Conservation (phyloP, 2,113 vertebrate genomes). For the Anas platyrhynchos region DNA sequence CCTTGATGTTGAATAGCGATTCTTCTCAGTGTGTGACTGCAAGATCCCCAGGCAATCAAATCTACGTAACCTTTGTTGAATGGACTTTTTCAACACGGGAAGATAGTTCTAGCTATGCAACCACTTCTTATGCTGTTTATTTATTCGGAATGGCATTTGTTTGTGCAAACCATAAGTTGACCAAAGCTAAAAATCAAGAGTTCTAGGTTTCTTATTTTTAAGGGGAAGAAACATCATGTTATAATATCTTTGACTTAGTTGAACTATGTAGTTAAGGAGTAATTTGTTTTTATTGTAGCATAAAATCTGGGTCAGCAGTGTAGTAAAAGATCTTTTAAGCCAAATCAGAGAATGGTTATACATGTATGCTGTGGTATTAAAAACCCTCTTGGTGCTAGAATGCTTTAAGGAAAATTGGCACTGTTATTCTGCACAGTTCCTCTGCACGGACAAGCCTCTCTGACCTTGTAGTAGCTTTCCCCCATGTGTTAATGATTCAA, state of each 20-base stretch:
- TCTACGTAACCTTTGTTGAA: accelerated
- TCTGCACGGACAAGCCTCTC: background rate
- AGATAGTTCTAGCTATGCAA: background rate
- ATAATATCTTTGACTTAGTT: background rate
- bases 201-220: accelerated
- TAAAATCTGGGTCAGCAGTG: background rate
- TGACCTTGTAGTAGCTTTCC: background rate
- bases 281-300: background rate
- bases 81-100: background rate
- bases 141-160: background rate
- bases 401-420: background rate
- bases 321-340: background rate
- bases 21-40: background rate
- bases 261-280: background rate
- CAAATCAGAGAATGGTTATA: background rate
- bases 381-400: background rate
- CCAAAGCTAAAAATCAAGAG: background rate
- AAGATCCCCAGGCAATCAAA: background rate
- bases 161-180: background rate
- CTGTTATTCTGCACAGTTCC: background rate
- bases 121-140: background rate
- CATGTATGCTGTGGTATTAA: background rate
- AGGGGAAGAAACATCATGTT: background rate
- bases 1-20: background rate
- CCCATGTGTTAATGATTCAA: slow-evolving; percentile 36